These are phyloP conservation scores for Latrodectus geometricus DNA, from an alignment of 1,140 invertebrate species.

Conservation along the genomic window DNA sequence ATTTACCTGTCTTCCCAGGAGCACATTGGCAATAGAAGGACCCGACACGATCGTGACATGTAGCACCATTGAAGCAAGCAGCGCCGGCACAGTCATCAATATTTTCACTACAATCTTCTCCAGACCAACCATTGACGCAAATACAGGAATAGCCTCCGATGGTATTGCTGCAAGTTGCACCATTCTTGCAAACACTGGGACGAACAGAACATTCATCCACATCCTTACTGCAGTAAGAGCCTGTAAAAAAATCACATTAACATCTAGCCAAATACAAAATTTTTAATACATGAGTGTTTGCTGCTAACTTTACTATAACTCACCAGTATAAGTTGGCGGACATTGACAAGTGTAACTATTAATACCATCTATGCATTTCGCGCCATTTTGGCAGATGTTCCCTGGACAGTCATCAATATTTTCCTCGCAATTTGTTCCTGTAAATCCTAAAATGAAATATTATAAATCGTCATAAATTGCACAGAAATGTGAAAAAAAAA, in stretches of 20 bases:
- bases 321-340: constrained; percentile 86
- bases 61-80: constrained; percentile 96
- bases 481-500: neutral
- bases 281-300: neutral
- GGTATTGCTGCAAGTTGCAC: constrained; percentile 93
- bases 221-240: constrained; percentile 74
- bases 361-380: constrained; percentile 87
- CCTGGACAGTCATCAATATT: constrained; percentile 96
- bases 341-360: constrained; percentile 90
- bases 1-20: constrained; percentile 89
- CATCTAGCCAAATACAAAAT: neutral
- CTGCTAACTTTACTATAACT: neutral
- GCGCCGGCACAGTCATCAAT: constrained; percentile 93
- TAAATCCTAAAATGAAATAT: constrained; percentile 80
- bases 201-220: constrained; percentile 71
- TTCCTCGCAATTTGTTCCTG: constrained; percentile 91
- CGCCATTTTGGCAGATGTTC: constrained; percentile 84
- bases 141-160: constrained; percentile 92
- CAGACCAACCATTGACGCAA: constrained; percentile 95
- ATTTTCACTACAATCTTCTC: constrained; percentile 89
- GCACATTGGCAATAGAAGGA: constrained; percentile 96
- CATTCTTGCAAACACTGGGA: constrained; percentile 91
- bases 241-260: constrained; percentile 9
- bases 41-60: constrained; percentile 94
- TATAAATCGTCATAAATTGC: neutral